Conservation (phyloP, 2,113 vertebrate species). For the Saccopteryx leptura region DNA sequence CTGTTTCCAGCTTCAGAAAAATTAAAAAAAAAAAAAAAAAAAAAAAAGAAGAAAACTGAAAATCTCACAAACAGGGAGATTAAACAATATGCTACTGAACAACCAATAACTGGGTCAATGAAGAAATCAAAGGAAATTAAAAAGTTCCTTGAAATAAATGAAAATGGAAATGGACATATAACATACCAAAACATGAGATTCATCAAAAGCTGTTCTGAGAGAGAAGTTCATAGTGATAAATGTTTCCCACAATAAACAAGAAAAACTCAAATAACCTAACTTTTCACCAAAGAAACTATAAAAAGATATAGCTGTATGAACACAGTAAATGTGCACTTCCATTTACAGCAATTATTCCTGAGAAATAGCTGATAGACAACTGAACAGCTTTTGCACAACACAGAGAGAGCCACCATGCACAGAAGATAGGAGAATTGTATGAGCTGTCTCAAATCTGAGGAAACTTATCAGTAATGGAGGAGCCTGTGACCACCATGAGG, state of each 20-base stretch:
- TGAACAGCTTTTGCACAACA: background rate
- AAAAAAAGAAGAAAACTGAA: background rate
- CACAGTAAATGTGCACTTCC: background rate
- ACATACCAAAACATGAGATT: background rate
- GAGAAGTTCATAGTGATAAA: background rate
- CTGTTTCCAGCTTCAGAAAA: too few relatives aligned
- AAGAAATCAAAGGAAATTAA: background rate
- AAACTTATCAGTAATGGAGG: background rate
- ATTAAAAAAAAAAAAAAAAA: too few relatives aligned
- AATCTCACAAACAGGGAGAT: background rate
- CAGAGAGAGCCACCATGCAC: background rate
- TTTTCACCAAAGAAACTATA: background rate
- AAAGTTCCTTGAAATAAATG: background rate
- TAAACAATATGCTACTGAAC: background rate
- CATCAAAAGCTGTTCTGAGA: background rate
- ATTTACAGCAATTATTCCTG: background rate
- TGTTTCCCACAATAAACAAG: background rate
- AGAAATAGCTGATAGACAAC: background rate
- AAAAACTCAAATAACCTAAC: background rate
- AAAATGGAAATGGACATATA: background rate
- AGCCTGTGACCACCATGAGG: background rate
- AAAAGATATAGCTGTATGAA: background rate
- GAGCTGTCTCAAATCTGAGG: background rate
- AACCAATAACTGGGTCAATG: background rate
- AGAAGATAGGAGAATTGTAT: background rate